A percentile compares a stretch with the other conserved stretches of the same genome.
Conservation (phyloP, 2,113 vertebrate genomes). For the Megalops atlanticus region DNA sequence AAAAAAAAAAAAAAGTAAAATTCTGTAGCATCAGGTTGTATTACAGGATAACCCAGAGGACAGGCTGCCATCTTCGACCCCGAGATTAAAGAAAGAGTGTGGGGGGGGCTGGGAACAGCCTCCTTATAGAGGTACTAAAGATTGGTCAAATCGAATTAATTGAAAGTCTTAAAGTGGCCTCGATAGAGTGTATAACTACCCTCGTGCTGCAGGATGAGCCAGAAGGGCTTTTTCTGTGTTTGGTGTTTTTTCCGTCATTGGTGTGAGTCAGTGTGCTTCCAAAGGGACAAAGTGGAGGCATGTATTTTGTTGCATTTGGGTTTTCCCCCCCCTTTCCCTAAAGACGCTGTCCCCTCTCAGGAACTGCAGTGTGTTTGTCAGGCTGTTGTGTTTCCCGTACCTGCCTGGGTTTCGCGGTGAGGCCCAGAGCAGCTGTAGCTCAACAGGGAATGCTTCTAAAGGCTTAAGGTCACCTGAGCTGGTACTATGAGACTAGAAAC, state of each 20-base stretch:
- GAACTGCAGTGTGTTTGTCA: conserved; percentile 8
- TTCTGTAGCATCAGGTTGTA: too few species aligned
- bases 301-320: too few species aligned
- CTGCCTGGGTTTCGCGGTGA: conserved; percentile 2
- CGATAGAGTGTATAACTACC: background rate
- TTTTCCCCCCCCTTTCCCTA: background rate
- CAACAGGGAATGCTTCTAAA: background rate
- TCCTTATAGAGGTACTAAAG: background rate
- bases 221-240: background rate
- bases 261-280: background rate
- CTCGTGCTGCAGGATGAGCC: background rate
- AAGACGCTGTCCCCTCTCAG: conserved; percentile 9
- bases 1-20: too few species aligned
- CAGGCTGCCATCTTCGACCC: background rate
- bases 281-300: background rate
- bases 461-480: background rate
- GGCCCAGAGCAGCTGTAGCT: background rate
- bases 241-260: background rate
- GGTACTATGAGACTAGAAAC: background rate
- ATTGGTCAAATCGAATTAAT: background rate
- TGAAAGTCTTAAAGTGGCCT: background rate
- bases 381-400: background rate
- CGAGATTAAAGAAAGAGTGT: background rate
- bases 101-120: background rate
- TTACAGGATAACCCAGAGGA: too few species aligned